phyloP scores from a whole-genome alignment of 2,797 vertebrate species.

The Ceyx erithaca region DNA sequence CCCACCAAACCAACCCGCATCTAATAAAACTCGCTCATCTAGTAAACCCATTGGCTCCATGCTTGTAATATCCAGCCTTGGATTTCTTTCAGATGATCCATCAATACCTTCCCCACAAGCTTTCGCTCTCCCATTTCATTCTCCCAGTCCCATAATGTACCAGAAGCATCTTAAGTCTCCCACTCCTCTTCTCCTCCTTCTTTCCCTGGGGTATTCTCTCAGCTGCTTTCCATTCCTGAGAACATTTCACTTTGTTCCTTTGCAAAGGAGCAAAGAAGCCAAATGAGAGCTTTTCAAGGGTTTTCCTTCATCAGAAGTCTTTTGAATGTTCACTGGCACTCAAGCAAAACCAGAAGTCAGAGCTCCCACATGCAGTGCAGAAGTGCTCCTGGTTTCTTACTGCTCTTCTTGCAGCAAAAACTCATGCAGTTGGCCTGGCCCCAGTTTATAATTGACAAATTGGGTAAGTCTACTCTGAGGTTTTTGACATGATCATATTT shows the following conservation, averaged over 20 bases:
- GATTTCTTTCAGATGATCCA: background rate
- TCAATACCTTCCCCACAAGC: background rate
- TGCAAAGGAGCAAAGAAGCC: background rate
- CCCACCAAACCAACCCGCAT: background rate
- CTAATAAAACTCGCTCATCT: no score
- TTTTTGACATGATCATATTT: background rate
- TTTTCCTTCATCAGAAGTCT: background rate
- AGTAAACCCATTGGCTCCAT: background rate
- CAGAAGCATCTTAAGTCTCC: background rate
- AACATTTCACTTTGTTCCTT: background rate
- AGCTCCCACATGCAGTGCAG: background rate
- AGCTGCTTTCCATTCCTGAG: background rate
- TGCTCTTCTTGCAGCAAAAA: background rate
- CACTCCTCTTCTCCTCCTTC: background rate
- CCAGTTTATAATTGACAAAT: background rate
- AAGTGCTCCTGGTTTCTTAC: background rate
- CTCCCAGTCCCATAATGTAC: background rate
- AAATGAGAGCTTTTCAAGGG: background rate
- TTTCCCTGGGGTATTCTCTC: background rate
- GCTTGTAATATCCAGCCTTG: background rate
- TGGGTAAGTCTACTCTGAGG: background rate
- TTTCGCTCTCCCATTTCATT: background rate
- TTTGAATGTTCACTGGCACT: background rate
- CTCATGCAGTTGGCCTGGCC: background rate
- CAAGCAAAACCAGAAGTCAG: fast-evolving